A percentile compares a stretch with the other conserved stretches of the same genome.
Evolutionary conservation across 2,888 invertebrate species (phyloP).

Genomic region (Colostygia pectinataria): DNA sequence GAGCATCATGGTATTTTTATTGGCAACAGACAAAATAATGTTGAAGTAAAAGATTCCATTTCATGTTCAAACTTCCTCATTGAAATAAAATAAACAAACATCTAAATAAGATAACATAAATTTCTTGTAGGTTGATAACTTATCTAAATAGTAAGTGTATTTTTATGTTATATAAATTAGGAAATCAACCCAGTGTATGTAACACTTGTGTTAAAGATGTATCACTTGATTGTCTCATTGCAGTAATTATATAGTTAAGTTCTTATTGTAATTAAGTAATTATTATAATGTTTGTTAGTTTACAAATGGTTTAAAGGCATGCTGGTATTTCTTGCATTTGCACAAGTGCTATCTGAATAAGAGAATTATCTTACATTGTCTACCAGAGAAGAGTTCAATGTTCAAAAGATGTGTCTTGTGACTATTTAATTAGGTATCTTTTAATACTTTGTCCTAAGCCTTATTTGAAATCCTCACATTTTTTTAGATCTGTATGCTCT

Average conservation of each 20-base stretch:
- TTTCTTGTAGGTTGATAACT: conserved; percentile 7
- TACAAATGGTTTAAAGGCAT: not conserved
- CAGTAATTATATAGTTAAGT: not conserved
- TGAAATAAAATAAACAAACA: not conserved
- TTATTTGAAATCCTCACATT: conserved; percentile 6
- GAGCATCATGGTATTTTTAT: not conserved
- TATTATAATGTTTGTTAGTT: not conserved
- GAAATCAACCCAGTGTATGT: conserved; percentile 2
- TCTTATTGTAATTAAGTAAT: not conserved
- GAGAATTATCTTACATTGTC: conserved; percentile 21
- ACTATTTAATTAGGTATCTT: not conserved
- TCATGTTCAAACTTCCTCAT: conserved; percentile 1
- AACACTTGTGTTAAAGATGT: not conserved
- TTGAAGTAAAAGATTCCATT: not conserved
- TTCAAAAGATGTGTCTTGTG: conserved; percentile 11
- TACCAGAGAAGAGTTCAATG: conserved; percentile 35
- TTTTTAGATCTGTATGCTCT: conserved; percentile 48
- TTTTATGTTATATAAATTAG: not conserved
- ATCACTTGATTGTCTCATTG: conserved; percentile 2
- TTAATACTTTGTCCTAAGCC: not conserved
- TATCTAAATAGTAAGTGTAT: not conserved
- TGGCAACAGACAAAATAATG: not conserved
- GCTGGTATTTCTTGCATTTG: conserved; percentile 3
- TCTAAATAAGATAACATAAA: conserved; percentile 2
- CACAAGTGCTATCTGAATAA: conserved; percentile 3